Evolutionary conservation across 2,888 invertebrate genomes (phyloP), one percentile per base, ranked within the genome.

Genomic region (Petrophora chlorosata): DNA sequence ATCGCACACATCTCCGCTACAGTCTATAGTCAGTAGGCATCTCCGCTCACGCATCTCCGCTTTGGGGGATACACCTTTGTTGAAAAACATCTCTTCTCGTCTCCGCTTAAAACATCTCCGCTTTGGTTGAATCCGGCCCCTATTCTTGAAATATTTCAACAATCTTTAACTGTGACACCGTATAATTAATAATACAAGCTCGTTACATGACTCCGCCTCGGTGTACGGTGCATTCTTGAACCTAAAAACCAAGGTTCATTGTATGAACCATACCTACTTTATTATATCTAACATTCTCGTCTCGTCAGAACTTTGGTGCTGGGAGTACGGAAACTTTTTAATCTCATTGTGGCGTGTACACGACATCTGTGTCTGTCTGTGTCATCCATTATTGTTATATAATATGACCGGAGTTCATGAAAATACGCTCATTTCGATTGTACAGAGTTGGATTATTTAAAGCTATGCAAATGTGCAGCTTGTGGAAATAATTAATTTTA

Each of bases 261-360:
- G 12, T n/a, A n/a, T 40, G 40, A 0, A 40, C 23, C 9, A n/a
- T n/a, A n/a, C 14, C 15, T n/a, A n/a, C 32, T 19, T 36, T 36
- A 42, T 14, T 30, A 41, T 41, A 47, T 41, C 47, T 35, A 30
- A 41, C 35, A 41, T 30, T 42, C 22, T 19, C 41, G 30, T 42
- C 22, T 19, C 41, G 30, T 22, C 35, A 12, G 41, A 42, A 32
- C 36, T 48, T 22, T 26, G 12, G 28, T 16, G 12, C 29, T 35
- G 32, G 34, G 48, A 16, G 35, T 33, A 26, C 25, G 32, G 15
- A 35, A 58, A 53, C 40, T 58, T 58, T 56, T 50, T 58, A 58
- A 58, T 58, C 26, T 40, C 47, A 55, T 58, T 55, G 55, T 40
- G 58, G 45, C 43, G 43, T 33, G 19, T 49, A 39, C 38, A 25